A percentile compares a stretch with the other conserved stretches of the same genome.
These are phyloP conservation scores for Malaclemys terrapin DNA, from an alignment of 2,113 vertebrate genomes.

Conservation along the genomic window DNA sequence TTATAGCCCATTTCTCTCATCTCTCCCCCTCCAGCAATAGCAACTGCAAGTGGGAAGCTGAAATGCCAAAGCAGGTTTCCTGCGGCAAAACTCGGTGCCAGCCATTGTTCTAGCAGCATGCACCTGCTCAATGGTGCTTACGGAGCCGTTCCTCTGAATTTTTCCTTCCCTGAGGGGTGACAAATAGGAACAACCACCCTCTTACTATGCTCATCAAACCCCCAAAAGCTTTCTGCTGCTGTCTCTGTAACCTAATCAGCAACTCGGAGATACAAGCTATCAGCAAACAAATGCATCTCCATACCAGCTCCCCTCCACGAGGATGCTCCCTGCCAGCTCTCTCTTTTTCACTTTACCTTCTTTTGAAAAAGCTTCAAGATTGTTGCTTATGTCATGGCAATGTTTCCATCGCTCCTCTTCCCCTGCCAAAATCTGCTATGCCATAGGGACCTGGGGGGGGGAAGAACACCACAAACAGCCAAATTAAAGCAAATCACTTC, in stretches of 20 bases:
- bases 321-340: not conserved
- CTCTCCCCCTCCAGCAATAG: constrained; percentile 16
- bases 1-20: constrained; percentile 1
- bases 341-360: not conserved
- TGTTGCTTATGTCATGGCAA: not conserved
- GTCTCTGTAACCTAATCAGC: not conserved
- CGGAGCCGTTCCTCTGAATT: not conserved
- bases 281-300: not conserved
- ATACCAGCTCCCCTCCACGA: accelerated
- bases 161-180: not conserved
- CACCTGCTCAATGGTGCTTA: not conserved
- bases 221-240: not conserved
- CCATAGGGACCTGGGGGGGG: not conserved
- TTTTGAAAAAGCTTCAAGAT: not conserved
- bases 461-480: not conserved
- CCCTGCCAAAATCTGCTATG: not conserved
- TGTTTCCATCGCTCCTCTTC: not conserved
- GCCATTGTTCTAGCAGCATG: not conserved
- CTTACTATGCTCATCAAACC: not conserved
- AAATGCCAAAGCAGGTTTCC: not conserved
- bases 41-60: not conserved
- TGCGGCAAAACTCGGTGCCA: not conserved
- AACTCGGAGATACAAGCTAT: not conserved
- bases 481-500: not conserved
- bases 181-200: not conserved